A percentile compares a stretch with the other conserved stretches of the same genome.
Evolutionary conservation across 2,888 invertebrate species (phyloP).

Genomic region (Tenthredo scrophulariae): DNA sequence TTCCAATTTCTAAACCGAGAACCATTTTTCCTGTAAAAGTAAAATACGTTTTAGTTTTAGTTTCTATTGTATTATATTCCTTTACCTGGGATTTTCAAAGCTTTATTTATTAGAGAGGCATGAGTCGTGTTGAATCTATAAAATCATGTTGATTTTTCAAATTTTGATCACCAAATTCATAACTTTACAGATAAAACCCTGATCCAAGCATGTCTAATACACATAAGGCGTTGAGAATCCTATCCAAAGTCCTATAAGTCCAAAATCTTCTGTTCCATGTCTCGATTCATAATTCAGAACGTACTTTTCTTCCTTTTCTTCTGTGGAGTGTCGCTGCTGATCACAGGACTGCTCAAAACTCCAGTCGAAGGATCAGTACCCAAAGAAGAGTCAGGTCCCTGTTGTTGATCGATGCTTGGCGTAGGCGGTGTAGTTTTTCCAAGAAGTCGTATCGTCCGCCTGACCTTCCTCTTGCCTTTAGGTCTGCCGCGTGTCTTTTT

Average conservation of each 20-base stretch:
- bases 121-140: no score
- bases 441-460: background rate
- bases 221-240: background rate
- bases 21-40: slow-evolving; percentile 75
- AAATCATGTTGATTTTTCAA: no score
- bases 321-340: slow-evolving; percentile 59
- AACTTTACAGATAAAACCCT: no score
- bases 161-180: no score
- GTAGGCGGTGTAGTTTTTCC: slow-evolving; percentile 1
- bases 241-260: background rate
- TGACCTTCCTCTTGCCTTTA: slow-evolving; percentile 50
- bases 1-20: slow-evolving; percentile 79
- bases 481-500: slow-evolving; percentile 55
- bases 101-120: background rate
- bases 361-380: slow-evolving; percentile 32
- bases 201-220: no score
- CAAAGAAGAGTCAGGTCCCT: slow-evolving; percentile 33
- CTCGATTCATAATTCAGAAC: slow-evolving; percentile 30
- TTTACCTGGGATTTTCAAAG: background rate
- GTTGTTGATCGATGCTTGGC: background rate
- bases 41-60: background rate
- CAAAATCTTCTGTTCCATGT: background rate
- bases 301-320: slow-evolving; percentile 70
- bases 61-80: background rate
- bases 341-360: slow-evolving; percentile 54